These are phyloP conservation scores for Crossocerus cetratus DNA, from an alignment of 2,888 invertebrate species.

Conservation along the genomic window DNA sequence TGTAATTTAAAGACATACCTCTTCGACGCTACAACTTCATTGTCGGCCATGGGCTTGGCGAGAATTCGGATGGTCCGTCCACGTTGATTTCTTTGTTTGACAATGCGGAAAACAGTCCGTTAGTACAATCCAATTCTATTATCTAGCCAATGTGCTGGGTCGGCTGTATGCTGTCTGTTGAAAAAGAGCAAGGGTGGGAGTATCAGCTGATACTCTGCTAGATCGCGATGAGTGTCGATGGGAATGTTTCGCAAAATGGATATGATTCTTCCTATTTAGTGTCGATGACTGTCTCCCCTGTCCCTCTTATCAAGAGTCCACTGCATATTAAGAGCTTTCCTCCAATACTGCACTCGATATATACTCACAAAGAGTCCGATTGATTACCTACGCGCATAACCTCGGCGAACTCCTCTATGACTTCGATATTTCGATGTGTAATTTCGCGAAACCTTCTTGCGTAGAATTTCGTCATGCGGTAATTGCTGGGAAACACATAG, in stretches of 20 bases:
- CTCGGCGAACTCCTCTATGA: no score
- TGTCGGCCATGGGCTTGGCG: conserved; percentile 63
- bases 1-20: conserved; percentile 50
- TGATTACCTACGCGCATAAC: no score
- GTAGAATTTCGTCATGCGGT: no score
- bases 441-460: no score
- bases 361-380: no score
- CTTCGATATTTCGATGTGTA: no score
- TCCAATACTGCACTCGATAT: no score
- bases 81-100: conserved; percentile 37
- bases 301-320: no score
- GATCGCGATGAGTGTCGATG: no score
- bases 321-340: no score
- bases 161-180: conserved; percentile 31
- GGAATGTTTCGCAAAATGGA: conserved; percentile 2
- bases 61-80: conserved; percentile 16
- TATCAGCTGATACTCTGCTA: conserved; percentile 53
- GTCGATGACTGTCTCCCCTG: no score
- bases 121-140: conserved; percentile 42
- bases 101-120: conserved; percentile 39
- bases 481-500: no score
- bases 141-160: conserved; percentile 46
- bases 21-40: conserved; percentile 62
- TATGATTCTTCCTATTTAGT: neutral
- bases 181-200: conserved; percentile 38